A percentile compares a stretch with the other conserved stretches of the same genome.
Evolutionary conservation across 2,113 vertebrate genomes (phyloP).

Genomic region (Sakesphorus luctuosus): DNA sequence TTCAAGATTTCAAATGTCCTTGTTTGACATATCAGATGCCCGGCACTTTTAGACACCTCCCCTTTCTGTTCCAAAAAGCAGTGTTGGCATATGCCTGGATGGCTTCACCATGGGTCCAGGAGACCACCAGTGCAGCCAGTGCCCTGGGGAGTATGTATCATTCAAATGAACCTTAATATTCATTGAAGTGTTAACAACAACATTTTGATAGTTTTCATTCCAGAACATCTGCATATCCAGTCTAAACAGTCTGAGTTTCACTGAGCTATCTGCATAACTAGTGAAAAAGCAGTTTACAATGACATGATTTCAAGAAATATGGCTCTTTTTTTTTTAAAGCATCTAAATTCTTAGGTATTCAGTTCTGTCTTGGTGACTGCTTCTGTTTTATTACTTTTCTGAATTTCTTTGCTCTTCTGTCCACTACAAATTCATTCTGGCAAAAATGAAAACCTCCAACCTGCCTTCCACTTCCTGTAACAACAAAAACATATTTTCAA

Average conservation of each 20-base stretch:
- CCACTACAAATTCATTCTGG: background rate
- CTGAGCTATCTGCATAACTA: background rate
- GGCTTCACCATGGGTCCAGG: background rate
- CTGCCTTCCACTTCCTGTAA: background rate
- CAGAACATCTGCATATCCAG: background rate
- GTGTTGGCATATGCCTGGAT: background rate
- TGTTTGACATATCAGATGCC: background rate
- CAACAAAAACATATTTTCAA: constrained; percentile 3
- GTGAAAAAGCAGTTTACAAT: background rate
- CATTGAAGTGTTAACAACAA: background rate
- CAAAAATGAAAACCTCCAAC: background rate
- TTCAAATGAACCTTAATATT: background rate
- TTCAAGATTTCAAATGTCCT: background rate
- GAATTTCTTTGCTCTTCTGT: background rate
- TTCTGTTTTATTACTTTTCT: background rate
- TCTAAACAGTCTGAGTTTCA: background rate
- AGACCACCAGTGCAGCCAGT: background rate
- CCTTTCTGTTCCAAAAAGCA: background rate
- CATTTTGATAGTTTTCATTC: background rate
- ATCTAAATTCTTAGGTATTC: background rate
- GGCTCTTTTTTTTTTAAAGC: too few relatives aligned
- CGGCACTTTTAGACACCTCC: background rate
- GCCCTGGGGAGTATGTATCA: background rate
- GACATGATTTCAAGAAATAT: background rate
- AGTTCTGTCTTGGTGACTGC: background rate